phyloP scores from a whole-genome alignment of 2,113 vertebrate genomes.

The Cisticola juncidis region DNA sequence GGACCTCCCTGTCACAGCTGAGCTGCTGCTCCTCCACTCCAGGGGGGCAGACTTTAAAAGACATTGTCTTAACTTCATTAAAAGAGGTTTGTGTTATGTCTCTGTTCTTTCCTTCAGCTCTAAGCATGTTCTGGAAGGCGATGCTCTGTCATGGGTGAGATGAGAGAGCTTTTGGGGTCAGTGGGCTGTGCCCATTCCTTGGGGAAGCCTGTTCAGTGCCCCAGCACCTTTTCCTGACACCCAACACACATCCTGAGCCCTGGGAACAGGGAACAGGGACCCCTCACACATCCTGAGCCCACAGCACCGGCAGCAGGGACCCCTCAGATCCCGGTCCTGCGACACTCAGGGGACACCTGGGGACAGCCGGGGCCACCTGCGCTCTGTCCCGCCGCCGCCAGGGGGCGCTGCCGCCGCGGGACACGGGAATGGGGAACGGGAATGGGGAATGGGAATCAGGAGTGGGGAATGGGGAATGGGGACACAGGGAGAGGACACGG shows the following conservation, averaged over 20 bases:
- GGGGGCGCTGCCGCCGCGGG: background rate
- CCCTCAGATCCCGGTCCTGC: background rate
- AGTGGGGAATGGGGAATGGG: background rate
- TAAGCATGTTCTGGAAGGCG: background rate
- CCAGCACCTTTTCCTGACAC: background rate
- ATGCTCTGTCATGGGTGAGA: background rate
- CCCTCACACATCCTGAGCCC: background rate
- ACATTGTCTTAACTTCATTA: background rate
- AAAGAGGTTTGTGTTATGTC: accelerated
- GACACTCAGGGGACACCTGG: background rate
- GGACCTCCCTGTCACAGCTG: background rate
- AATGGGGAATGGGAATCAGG: background rate
- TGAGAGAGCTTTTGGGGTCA: background rate
- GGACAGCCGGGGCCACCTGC: background rate
- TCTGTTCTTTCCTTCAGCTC: background rate
- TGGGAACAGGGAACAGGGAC: no score
- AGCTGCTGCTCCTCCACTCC: background rate
- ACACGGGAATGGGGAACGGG: background rate
- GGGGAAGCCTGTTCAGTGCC: background rate
- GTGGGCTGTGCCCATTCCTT: background rate
- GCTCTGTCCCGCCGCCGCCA: background rate
- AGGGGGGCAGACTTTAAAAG: background rate
- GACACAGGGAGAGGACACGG: background rate
- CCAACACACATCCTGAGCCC: no score
- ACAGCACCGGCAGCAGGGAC: accelerated